Evolutionary conservation across 2,113 vertebrate species (phyloP), one percentile per base, ranked within the genome.

Genomic region (Brachyistius frenatus): DNA sequence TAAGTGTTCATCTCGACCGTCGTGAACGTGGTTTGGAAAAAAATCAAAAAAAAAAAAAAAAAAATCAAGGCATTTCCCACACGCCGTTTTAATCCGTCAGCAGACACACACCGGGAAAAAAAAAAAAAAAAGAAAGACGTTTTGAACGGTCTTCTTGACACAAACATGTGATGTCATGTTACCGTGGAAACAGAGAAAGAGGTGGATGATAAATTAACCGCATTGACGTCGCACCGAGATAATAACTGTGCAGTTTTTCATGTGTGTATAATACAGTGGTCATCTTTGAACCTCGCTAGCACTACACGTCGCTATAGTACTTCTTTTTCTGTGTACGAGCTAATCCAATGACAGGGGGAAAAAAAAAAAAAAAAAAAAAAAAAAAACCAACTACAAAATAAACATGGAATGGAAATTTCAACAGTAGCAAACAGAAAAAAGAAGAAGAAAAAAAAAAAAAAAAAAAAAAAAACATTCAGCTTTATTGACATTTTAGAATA

Each of bases 331-430:
- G 41, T 67, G 66, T 41, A 66, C 44, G 15, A 79, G 60, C 66
- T 62, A 53, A 70, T 46, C 66, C 23, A 23, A 23, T 23, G 23
- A 23, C 23, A 23, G 23, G 23, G 23, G 23, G 23, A 1, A 6
- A 37, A 37, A 37, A 37, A 44, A 44, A 44, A 78, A 75, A 65
- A 54, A 32, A 60, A 37, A 37, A 37, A 37, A 44, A 44, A 44
- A 78, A 75, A 65, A 54, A 32, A 60, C 61, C 52, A 10, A 30
- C 66, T 73, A 88, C 71, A 75, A 82, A 84, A 78, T n/a, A 66
- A 61, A 90, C 81, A 78, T 92, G 91, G 93, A 93, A 93, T 92
- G 90, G 80, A 90, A 82, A 83, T 68, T 79, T 91, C 30, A 84
- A 88, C 85, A 87, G 84, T 82, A 88, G 78, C 80, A 90, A 85